phyloP scores from a whole-genome alignment of 2,888 invertebrate species.

The Lordiphosa fenestrarum region DNA sequence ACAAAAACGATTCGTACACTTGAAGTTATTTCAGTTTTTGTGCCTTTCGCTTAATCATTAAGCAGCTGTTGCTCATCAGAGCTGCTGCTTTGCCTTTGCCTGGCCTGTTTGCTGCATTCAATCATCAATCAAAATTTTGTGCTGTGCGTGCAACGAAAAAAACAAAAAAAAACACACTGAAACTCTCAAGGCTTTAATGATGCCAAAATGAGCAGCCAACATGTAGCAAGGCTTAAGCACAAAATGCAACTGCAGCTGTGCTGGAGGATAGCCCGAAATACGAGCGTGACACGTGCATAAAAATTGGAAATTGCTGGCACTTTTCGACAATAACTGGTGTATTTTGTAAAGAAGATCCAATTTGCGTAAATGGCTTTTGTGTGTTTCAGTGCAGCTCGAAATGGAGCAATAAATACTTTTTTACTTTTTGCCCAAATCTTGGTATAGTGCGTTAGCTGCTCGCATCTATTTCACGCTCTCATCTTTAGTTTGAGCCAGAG shows the following conservation, averaged over 20 bases:
- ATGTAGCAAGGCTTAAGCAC: slow-evolving; percentile 19
- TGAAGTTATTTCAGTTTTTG: slow-evolving; percentile 9
- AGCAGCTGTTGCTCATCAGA: slow-evolving; percentile 58
- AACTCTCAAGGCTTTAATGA: slow-evolving; percentile 47
- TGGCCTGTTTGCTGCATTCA: slow-evolving; percentile 51
- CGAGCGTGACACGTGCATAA: slow-evolving; percentile 7
- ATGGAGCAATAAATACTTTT: too few relatives aligned
- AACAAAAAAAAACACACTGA: slow-evolving; percentile 12
- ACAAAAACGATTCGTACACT: too few relatives aligned
- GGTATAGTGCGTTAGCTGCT: neutral
- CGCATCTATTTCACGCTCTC: slow-evolving; percentile 2
- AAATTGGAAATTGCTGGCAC: neutral
- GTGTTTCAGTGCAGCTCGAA: too few relatives aligned
- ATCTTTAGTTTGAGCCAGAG: slow-evolving; percentile 4
- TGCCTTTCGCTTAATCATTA: slow-evolving; percentile 58
- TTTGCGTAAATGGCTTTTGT: too few relatives aligned
- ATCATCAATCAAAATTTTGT: slow-evolving; percentile 73
- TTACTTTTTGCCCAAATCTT: too few relatives aligned
- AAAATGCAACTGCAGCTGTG: slow-evolving; percentile 13
- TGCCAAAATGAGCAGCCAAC: slow-evolving; percentile 44
- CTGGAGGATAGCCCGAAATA: neutral
- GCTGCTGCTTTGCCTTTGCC: slow-evolving; percentile 19
- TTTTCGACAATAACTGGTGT: too few relatives aligned
- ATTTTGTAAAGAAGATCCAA: too few relatives aligned
- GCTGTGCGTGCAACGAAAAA: slow-evolving; percentile 59